These are phyloP conservation scores for Daubentonia madagascariensis DNA, from an alignment of 2,113 vertebrate species.

Conservation along the genomic window DNA sequence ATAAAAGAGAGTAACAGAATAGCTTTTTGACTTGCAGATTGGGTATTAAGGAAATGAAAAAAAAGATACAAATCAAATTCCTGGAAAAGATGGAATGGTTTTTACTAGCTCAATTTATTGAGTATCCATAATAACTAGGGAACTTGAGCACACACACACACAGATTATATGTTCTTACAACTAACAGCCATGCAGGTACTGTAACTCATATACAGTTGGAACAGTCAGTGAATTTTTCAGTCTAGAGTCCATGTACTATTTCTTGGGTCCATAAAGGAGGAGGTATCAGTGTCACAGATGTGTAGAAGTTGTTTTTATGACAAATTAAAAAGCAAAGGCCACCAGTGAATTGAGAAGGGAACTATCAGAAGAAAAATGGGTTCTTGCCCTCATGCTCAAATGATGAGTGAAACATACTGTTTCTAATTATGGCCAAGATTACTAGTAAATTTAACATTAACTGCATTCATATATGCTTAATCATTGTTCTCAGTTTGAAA, in stretches of 20 bases:
- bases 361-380: background rate
- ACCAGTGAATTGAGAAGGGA: background rate
- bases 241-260: background rate
- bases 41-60: background rate
- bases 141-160: background rate
- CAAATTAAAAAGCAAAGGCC: background rate
- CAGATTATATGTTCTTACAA: background rate
- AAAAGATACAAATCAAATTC: conserved; percentile 18
- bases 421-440: background rate
- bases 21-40: conserved; percentile 37
- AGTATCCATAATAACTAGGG: background rate
- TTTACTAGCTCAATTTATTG: background rate
- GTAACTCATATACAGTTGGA: background rate
- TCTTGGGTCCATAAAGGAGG: background rate
- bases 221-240: background rate
- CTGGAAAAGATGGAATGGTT: background rate
- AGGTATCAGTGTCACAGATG: background rate
- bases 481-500: background rate
- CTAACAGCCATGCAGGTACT: background rate
- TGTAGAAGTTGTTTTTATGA: background rate
- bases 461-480: background rate
- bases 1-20: background rate
- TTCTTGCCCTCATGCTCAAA: background rate
- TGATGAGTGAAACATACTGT: background rate
- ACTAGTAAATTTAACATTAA: background rate